Percentiles rank a stretch among this genome's conserved stretches.
These are phyloP conservation scores for Dendrocincla fuliginosa DNA, from an alignment of 2,797 vertebrate genomes.

Conservation along the genomic window DNA sequence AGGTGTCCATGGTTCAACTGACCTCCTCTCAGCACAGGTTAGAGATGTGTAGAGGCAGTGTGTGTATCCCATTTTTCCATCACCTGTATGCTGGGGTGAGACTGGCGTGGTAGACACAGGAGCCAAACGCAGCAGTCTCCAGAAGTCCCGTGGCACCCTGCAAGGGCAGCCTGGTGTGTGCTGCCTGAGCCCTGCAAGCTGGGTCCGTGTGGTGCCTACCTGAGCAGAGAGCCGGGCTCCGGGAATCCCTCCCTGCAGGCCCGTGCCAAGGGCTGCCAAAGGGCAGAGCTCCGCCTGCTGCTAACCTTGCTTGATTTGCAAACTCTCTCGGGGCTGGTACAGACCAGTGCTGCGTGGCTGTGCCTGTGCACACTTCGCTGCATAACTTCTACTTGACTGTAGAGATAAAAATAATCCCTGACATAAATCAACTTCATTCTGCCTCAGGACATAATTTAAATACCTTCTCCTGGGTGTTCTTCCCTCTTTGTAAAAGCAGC, in stretches of 20 bases:
- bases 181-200: neutral
- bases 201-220: neutral
- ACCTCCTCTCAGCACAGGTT: neutral
- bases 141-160: neutral
- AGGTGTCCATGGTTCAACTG: neutral
- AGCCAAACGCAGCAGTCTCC: neutral
- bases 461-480: slow-evolving; percentile 44
- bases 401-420: slow-evolving; percentile 73
- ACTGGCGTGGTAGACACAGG: neutral
- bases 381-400: slow-evolving; percentile 65
- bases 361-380: slow-evolving; percentile 30
- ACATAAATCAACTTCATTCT: slow-evolving; percentile 64
- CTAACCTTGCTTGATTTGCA: neutral
- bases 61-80: neutral
- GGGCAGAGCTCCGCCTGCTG: slow-evolving; percentile 2
- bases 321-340: neutral
- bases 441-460: slow-evolving; percentile 33
- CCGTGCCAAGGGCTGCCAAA: neutral
- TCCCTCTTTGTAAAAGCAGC: neutral
- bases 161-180: fast-evolving
- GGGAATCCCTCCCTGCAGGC: neutral
- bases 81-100: fast-evolving
- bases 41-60: neutral
- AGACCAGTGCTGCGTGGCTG: neutral
- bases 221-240: neutral